Base-by-base conservation (phyloP, 2,888 invertebrate genomes). In the Epirrhoe alternata region DNA sequence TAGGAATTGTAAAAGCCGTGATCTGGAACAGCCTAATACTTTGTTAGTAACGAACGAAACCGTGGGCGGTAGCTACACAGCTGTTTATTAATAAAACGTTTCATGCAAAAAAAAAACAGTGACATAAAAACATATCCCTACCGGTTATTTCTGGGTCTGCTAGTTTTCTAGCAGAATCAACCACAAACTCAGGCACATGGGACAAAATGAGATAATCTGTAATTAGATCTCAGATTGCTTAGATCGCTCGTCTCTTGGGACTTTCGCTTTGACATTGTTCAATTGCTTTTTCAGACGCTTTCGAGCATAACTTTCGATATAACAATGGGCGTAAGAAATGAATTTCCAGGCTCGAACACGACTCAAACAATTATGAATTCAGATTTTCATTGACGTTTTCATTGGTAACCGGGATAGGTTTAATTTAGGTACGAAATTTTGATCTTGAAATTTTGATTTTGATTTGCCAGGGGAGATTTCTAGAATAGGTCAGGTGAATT, bases 251-350 rank as follows among this genome's bases (percentile, higher is more conserved):
- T 67, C 69, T 62, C 64, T 16, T 17, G 68, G 35, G 70, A 74
- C 70, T 74, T 70, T 70, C 69, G 62, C 72, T 68, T 70, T 66
- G 65, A 65, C 70, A 70, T 70, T 74, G 74, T 70, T 72, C 72
- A 70, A 74, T 70, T 68, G 58, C 68, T 59, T 70, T 70, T 70
- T 62, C 65, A 71, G 70, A 67, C 66, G 69, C 64, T 64, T 63
- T 61, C 69, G 67, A 66, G 61, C 69, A 67, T 53, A 67, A 72
- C 74, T 72, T 70, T 74, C 74, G 65, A 62, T 69, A 58, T 64
- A 68, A 74, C 74, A 74, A 74, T 74, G 69, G 64, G 54, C 64
- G 56, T 68, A 72, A 72, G 68, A 71, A 73, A 65, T 63, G 61
- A 73, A 62, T 61, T 71, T 66, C 61, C 45, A 62, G 66, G 49